Evolutionary conservation across 1,140 invertebrate genomes (phyloP).

Genomic region (Marisa cornuarietis): DNA sequence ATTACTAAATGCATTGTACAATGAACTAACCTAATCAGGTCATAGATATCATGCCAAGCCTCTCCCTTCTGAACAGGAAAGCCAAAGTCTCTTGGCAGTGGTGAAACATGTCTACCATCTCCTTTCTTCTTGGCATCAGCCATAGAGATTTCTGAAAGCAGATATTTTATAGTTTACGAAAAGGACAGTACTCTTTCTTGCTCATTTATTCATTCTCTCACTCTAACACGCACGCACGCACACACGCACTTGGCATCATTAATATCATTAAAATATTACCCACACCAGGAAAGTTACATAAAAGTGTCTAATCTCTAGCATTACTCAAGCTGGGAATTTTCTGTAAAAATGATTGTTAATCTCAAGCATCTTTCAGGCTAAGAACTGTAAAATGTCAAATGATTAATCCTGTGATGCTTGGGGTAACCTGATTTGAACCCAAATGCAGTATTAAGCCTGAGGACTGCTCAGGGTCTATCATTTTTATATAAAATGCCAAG

Average conservation of each 20-base stretch:
- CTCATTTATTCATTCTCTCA: background rate
- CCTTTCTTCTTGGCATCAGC: constrained; percentile 59
- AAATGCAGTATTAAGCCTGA: too few relatives aligned
- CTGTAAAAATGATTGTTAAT: too few relatives aligned
- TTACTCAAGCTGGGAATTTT: too few relatives aligned
- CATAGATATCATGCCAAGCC: constrained; percentile 64
- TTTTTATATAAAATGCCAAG: too few relatives aligned
- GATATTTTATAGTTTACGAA: background rate
- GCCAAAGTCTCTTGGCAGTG: constrained; percentile 62
- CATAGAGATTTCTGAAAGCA: constrained; percentile 53
- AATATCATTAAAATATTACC: too few relatives aligned
- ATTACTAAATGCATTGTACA: too few relatives aligned
- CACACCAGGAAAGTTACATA: too few relatives aligned
- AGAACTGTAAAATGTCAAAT: background rate
- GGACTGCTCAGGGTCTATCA: too few relatives aligned
- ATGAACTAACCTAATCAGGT: constrained; percentile 55
- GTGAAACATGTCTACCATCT: constrained; percentile 45
- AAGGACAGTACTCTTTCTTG: background rate
- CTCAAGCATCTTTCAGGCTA: background rate
- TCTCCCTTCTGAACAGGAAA: constrained; percentile 59
- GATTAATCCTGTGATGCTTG: too few relatives aligned
- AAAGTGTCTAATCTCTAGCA: too few relatives aligned
- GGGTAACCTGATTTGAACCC: too few relatives aligned
- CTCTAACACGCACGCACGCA: background rate
- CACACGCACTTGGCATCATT: background rate